Conservation (phyloP, 1,140 invertebrate genomes). For the Thaumetopoea pityocampa region DNA sequence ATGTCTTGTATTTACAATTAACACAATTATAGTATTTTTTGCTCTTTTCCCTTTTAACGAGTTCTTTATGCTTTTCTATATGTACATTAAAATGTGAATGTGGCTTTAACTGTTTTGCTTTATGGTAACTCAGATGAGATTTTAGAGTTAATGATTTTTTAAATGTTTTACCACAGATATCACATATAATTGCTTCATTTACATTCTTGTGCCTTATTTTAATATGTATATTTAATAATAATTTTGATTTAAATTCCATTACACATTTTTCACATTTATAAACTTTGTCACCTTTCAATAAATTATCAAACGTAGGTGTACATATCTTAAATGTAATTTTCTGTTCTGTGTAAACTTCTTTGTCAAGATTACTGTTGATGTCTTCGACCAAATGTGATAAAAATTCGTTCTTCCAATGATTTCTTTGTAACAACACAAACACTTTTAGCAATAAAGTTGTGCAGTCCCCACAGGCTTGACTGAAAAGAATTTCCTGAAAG, state of each 20-base stretch:
- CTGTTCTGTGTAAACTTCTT: constrained; percentile 8
- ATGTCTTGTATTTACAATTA: constrained; percentile 37
- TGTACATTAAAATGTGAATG: constrained; percentile 28
- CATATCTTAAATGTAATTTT: constrained; percentile 7
- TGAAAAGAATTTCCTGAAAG: constrained; percentile 38
- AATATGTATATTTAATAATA: constrained; percentile 15
- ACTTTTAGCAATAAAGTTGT: constrained; percentile 31
- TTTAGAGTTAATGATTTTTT: constrained; percentile 21
- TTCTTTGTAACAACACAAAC: constrained; percentile 25
- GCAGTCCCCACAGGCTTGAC: constrained; percentile 33
- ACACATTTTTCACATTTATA: constrained; percentile 18
- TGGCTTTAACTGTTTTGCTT: constrained; percentile 31
- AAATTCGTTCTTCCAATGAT: constrained; percentile 18
- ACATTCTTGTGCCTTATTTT: constrained; percentile 16
- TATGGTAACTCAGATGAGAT: constrained; percentile 23
- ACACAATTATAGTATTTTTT: constrained; percentile 29
- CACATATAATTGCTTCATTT: constrained; percentile 24
- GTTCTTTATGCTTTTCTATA: constrained; percentile 24
- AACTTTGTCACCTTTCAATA: neutral
- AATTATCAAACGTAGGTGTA: neutral
- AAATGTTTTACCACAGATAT: constrained; percentile 30
- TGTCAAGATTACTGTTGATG: constrained; percentile 19
- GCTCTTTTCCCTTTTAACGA: constrained; percentile 13
- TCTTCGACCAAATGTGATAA: constrained; percentile 22
- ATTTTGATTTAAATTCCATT: constrained; percentile 19